phyloP scores from a whole-genome alignment of 1,140 invertebrate species.

The Drosophila takahashii region DNA sequence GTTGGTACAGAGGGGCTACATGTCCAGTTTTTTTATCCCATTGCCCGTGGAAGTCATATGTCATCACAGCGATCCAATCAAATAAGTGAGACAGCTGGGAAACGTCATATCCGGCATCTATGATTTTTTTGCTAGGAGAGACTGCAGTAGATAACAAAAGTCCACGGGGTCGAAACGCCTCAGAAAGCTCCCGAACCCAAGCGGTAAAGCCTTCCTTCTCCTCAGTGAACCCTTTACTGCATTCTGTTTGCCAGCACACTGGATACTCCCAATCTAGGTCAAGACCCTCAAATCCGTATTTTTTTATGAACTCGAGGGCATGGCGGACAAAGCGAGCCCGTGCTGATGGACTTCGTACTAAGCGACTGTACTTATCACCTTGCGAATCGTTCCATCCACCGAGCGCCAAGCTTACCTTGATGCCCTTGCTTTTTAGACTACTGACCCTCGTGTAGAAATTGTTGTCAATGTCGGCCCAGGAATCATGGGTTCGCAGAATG shows the following conservation, averaged over 20 bases:
- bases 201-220: slow-evolving; percentile 92
- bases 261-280: slow-evolving; percentile 97
- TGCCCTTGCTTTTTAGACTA: slow-evolving; percentile 90
- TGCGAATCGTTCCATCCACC: slow-evolving; percentile 96
- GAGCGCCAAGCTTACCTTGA: slow-evolving; percentile 93
- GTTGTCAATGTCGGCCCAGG: slow-evolving; percentile 95
- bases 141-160: slow-evolving; percentile 93
- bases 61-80: slow-evolving; percentile 96
- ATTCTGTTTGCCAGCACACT: slow-evolving; percentile 88
- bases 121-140: slow-evolving; percentile 94
- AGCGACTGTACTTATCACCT: slow-evolving; percentile 93
- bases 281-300: slow-evolving; percentile 94
- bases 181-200: slow-evolving; percentile 90
- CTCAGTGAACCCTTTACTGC: slow-evolving; percentile 92
- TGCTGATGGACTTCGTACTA: slow-evolving; percentile 91
- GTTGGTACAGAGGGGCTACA: slow-evolving; percentile 92
- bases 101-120: slow-evolving; percentile 94
- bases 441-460: slow-evolving; percentile 93
- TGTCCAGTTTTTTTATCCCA: slow-evolving; percentile 96
- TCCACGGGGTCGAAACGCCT: slow-evolving; percentile 90
- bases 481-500: slow-evolving; percentile 92
- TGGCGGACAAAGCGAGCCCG: slow-evolving; percentile 90
- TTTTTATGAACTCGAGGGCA: slow-evolving; percentile 90
- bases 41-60: slow-evolving; percentile 95
- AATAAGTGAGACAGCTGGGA: slow-evolving; percentile 89